phyloP scores from a whole-genome alignment of 2,113 vertebrate species.

The Hemibagrus wyckioides region DNA sequence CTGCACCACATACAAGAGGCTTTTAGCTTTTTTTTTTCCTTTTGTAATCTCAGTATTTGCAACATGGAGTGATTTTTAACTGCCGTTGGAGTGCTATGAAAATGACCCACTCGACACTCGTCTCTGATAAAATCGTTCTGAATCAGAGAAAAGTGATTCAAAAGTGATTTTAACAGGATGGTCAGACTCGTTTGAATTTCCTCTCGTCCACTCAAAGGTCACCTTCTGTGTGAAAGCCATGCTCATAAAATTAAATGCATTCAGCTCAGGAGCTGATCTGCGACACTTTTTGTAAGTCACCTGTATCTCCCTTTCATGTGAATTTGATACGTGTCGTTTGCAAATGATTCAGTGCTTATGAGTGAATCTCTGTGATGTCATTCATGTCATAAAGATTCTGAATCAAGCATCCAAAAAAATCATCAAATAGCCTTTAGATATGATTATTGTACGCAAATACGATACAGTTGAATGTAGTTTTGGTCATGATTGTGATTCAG shows the following conservation, averaged over 20 bases:
- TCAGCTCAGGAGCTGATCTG: not conserved
- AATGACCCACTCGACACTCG: not conserved
- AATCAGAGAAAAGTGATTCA: not conserved
- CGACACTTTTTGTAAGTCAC: not conserved
- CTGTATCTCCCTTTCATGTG: not conserved
- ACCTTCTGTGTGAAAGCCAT: not conserved
- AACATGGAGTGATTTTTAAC: conserved; percentile 11
- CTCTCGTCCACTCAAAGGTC: not conserved
- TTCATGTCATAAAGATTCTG: not conserved
- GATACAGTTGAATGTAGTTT: not conserved
- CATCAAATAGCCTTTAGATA: not conserved
- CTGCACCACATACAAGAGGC: not conserved
- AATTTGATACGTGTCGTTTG: not conserved
- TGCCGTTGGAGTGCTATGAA: not conserved
- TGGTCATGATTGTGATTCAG: not conserved
- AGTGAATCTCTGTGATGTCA: not conserved
- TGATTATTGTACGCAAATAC: not conserved
- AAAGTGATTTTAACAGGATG: not conserved
- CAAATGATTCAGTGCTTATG: not conserved
- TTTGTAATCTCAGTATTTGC: not conserved
- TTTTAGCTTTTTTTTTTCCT: not conserved
- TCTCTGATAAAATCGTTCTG: not conserved
- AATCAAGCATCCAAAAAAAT: not conserved
- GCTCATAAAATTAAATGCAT: not conserved
- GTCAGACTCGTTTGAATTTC: not conserved